Evolutionary conservation across 35 echinoderm and acorn worm species (phyloP), one percentile per base, ranked within the genome.

Genomic region (Nesometra sesokonis): DNA sequence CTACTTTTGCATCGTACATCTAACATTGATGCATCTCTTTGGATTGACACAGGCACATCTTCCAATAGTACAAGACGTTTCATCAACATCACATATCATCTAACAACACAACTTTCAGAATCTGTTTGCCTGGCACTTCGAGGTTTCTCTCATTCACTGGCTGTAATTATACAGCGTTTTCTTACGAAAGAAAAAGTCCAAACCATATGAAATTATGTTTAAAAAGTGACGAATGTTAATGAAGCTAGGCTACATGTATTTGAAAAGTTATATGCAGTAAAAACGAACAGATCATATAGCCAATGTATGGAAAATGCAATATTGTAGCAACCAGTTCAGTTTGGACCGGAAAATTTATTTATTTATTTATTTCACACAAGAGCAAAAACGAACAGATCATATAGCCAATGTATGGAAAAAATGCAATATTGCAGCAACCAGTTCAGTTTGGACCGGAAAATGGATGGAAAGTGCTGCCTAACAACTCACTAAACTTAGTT

Each of bases 231-330:
- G 21, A 35, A 57, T 17, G 32, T 86, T 13, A 76, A 86, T 67
- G 46, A 86, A 11, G 84, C 84, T 2, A 21, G 84, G 31, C 33
- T 31, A 32, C 7, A 30, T 7, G 31, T 86, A 32, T 86, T 76
- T 32, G 67, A 52, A 5, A 86, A 86, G 27, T 31, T 86, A 31
- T 86, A 86, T 76, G 84, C n/a, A 86, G n/a, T 13, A 57, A 17
- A n/a, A 11, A 0, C 0, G 84, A 32, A 23, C 29, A 11, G 57
- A 86, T 76, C 57, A 86, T 34, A 33, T 86, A 9, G 84, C 84
- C 0, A 52, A 57, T 31, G 35, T 76, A 15, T 86, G 84, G 84
- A 84, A 34, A 30, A 86, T 76, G 84, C 84, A 11, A 76, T 31
- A 32, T 17, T 17, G 32, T 32, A 35, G 57, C 33, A 19, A 33